Percentiles rank a stretch among this genome's conserved stretches.
These are phyloP conservation scores for Puffinus mauretanicus DNA, from an alignment of 2,113 vertebrate species.

Conservation along the genomic window DNA sequence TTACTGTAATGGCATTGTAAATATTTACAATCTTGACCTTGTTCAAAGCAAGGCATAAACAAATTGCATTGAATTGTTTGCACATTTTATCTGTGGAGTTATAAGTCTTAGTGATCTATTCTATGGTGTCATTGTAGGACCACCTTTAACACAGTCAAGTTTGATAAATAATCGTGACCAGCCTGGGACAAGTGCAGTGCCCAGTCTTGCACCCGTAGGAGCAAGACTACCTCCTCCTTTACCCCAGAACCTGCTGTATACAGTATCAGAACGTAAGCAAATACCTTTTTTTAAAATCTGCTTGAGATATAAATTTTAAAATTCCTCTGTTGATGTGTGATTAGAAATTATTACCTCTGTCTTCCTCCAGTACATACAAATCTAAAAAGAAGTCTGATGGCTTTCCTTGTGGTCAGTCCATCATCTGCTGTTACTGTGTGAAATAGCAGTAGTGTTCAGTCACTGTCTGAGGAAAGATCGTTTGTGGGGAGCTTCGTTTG, in stretches of 20 bases:
- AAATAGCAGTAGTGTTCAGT: not conserved
- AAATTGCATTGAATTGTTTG: not conserved
- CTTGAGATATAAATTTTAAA: too few relatives aligned
- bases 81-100: not conserved
- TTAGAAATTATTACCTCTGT: not conserved
- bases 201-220: slow-evolving; percentile 86
- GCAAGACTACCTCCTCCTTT: slow-evolving; percentile 87
- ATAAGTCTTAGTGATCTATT: not conserved
- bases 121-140: slow-evolving; percentile 80
- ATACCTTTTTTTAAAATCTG: not conserved
- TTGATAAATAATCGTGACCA: slow-evolving; percentile 87
- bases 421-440: not conserved
- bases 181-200: slow-evolving; percentile 84
- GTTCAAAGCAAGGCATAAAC: not conserved
- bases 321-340: not conserved
- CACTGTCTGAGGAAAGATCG: not conserved
- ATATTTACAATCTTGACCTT: not conserved
- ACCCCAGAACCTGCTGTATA: slow-evolving; percentile 90
- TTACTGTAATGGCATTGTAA: not conserved
- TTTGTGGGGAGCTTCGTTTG: not conserved
- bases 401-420: not conserved
- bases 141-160: slow-evolving; percentile 85
- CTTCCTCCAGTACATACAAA: not conserved
- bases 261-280: slow-evolving; percentile 94
- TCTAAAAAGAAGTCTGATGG: slow-evolving; percentile 35